Evolutionary conservation across 2,888 invertebrate species (phyloP), one percentile per base, ranked within the genome.

Genomic region (Aplocera efformata): DNA sequence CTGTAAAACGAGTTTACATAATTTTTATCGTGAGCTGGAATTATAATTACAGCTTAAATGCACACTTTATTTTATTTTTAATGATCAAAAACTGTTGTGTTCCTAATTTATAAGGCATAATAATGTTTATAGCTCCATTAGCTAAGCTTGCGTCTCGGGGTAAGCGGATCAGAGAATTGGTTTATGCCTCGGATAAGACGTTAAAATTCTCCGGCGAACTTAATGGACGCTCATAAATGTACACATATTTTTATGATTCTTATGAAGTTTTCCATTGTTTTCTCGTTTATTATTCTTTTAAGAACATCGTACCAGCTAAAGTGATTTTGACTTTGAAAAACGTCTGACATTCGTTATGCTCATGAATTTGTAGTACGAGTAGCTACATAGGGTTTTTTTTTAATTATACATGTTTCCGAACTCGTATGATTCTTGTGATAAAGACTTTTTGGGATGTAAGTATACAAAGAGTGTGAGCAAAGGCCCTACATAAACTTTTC

Each of bases 81-180:
- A 17, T 17, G 2, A 17, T 5, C 2, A 17, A 17, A 17, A 17
- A 5, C 13, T 3, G 3, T 17, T 5, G 5, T 33, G 8, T 24
- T 8, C 29, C 11, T n/a, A 32, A 26, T 11, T 26, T 4, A 30
- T 22, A 27, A 32, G 13, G 20, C 8, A 27, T 31, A 39, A 9
- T 9, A 56, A 62, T 63, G 50, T 60, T 64, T 55, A 57, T 54
- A 56, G 62, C 3, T 71, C 76, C 74, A 75, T 76, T 74, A 76
- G 71, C 72, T 69, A 74, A 74, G 71, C 73, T 59, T 44, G 50
- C 56, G 58, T 58, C 13, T 59, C 60, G 59, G 63, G 50, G 63
- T 72, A 74, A 74, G 71, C 67, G 72, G 74, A 75, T 74, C 67
- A 71, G 60, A 63, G 63, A 70, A 69, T 69, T 67, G 67, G 70